Percentiles rank a stretch among this genome's conserved stretches.
Conservation (phyloP, 2,113 vertebrate genomes). For the Drymodes brunneopygia region DNA sequence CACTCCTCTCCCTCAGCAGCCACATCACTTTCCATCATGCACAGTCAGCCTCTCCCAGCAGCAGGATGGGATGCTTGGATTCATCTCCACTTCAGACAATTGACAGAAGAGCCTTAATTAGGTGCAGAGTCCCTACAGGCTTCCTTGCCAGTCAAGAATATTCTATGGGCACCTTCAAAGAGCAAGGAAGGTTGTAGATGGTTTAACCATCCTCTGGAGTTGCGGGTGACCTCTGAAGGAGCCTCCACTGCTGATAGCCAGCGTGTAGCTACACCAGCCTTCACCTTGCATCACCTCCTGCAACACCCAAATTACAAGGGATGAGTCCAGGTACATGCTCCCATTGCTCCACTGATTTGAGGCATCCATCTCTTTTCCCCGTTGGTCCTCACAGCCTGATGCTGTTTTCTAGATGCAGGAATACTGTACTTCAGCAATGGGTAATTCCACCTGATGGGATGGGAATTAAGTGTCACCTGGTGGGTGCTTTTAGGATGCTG, state of each 20-base stretch:
- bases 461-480: rapidly evolving
- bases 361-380: background rate
- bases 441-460: background rate
- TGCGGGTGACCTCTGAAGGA: background rate
- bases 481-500: background rate
- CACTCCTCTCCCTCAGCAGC: background rate
- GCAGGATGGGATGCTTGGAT: background rate
- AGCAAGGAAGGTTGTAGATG: background rate
- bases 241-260: background rate
- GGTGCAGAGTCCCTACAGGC: background rate
- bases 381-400: background rate
- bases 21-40: rapidly evolving
- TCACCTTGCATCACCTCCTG: background rate
- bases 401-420: background rate
- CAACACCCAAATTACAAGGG: background rate
- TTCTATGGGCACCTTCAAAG: background rate
- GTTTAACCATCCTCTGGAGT: background rate
- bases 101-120: background rate
- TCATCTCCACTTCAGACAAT: background rate
- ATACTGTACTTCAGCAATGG: background rate
- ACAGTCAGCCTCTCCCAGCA: background rate
- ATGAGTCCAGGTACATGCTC: background rate
- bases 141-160: background rate
- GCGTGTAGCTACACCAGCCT: background rate
- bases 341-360: background rate